Conservation (phyloP, 2,113 vertebrate species). For the Panthera uncia region DNA sequence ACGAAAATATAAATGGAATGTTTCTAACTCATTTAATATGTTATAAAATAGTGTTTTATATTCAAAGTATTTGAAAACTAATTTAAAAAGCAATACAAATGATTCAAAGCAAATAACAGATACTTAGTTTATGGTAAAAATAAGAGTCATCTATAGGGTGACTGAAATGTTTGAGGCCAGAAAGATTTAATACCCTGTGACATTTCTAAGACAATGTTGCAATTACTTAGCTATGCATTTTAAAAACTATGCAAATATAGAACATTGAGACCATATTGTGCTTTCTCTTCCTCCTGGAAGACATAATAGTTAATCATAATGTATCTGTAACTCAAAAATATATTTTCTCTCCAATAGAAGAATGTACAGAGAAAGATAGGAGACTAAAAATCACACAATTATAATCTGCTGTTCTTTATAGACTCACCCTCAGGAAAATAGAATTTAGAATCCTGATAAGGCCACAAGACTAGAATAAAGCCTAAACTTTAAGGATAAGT, state of each 20-base stretch:
- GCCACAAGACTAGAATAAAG: not conserved
- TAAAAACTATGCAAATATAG: not conserved
- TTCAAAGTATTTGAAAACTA: slow-evolving; percentile 1
- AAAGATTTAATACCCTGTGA: not conserved
- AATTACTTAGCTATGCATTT: not conserved
- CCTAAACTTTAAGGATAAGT: not conserved
- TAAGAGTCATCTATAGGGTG: not conserved
- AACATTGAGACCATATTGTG: not conserved
- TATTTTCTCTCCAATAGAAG: not conserved
- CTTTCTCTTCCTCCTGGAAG: not conserved
- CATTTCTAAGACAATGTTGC: not conserved
- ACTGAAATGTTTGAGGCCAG: not conserved
- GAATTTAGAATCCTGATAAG: not conserved
- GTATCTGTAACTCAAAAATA: slow-evolving; percentile 13
- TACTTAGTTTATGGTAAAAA: not conserved
- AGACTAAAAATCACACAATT: not conserved
- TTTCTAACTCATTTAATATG: not conserved
- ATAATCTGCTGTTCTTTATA: not conserved
- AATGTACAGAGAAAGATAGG: not conserved
- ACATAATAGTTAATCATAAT: slow-evolving; percentile 9
- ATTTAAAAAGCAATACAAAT: slow-evolving; percentile 24
- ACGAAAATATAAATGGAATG: not conserved
- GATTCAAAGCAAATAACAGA: not conserved
- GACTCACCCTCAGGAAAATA: not conserved
- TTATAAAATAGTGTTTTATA: slow-evolving; percentile 11